Conservation (phyloP, 2,797 vertebrate genomes). For the Characodon lateralis region DNA sequence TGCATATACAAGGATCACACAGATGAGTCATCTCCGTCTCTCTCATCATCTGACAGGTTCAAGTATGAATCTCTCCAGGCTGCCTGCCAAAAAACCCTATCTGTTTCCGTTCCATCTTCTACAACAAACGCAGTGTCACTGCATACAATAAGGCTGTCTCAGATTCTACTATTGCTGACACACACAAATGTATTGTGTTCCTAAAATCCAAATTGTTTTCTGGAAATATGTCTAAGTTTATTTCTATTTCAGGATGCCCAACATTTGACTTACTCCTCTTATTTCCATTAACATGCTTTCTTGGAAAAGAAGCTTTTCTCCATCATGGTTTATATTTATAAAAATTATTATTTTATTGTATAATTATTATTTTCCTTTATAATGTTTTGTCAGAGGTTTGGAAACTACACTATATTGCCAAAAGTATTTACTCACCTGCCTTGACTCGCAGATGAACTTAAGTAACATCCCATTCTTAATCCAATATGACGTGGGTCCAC, state of each 20-base stretch:
- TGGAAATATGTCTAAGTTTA: neutral
- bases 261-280: neutral
- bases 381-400: no score
- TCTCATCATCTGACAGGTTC: slow-evolving; percentile 2
- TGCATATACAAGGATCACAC: neutral
- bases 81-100: slow-evolving; percentile 1
- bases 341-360: no score
- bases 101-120: neutral
- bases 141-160: neutral
- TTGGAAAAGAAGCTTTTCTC: no score
- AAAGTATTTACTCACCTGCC: no score
- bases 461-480: no score
- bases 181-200: neutral
- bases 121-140: neutral
- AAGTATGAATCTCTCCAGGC: slow-evolving; percentile 1
- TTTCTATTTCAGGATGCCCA: neutral
- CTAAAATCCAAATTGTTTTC: neutral
- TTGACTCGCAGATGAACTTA: no score
- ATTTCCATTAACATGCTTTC: neutral
- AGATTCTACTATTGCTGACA: neutral
- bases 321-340: no score
- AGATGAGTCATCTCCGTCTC: slow-evolving; percentile 5
- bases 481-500: no score
- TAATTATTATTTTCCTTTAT: no score
- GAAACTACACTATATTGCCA: no score